Conservation (phyloP, 2,888 invertebrate species). For the Synanthedon formicaeformis region DNA sequence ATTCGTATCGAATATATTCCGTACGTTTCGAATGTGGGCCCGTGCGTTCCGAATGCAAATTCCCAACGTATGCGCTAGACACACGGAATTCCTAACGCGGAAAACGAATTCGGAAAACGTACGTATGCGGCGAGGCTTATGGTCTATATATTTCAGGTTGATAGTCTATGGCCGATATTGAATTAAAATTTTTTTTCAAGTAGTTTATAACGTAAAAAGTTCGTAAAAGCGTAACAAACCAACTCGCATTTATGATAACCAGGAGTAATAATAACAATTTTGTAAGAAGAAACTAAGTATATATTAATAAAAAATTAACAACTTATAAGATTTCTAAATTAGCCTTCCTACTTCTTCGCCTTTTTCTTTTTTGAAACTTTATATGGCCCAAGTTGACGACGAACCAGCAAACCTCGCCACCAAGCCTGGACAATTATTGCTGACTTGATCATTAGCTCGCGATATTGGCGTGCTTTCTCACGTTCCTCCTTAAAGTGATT, state of each 20-base stretch:
- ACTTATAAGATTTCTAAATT: neutral
- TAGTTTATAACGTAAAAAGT: no score
- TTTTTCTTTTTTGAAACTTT: slow-evolving; percentile 25
- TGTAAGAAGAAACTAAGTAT: neutral
- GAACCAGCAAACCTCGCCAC: slow-evolving; percentile 57
- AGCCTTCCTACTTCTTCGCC: slow-evolving; percentile 11
- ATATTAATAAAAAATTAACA: neutral
- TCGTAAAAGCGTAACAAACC: no score
- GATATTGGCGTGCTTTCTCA: slow-evolving; percentile 31
- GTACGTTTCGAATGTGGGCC: no score
- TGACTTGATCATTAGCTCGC: slow-evolving; percentile 37
- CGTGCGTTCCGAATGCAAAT: no score
- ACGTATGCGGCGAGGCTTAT: no score
- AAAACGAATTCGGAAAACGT: no score
- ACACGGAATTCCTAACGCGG: no score
- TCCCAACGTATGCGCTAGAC: no score
- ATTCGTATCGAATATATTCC: no score
- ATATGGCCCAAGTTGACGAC: slow-evolving; percentile 46
- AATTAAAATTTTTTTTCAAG: no score
- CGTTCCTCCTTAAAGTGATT: slow-evolving; percentile 39
- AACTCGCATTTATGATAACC: neutral
- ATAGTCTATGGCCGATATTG: no score
- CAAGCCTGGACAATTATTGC: slow-evolving; percentile 50
- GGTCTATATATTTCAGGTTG: no score
- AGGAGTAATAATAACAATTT: neutral